A percentile compares a stretch with the other conserved stretches of the same genome.
Evolutionary conservation across 2,888 invertebrate genomes (phyloP).

Genomic region (Tricholauxania praeusta): DNA sequence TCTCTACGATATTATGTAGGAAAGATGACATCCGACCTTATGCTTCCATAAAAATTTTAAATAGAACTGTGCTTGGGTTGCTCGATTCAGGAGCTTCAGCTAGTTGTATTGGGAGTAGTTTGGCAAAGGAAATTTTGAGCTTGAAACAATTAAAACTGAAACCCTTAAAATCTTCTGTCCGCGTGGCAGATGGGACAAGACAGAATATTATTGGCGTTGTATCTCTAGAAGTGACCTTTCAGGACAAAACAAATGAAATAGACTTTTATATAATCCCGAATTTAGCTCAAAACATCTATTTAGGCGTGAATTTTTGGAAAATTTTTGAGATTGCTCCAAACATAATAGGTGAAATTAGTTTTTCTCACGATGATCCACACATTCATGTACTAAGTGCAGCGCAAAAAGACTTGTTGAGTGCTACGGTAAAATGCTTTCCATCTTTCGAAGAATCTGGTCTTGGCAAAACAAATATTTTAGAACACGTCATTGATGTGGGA

Average conservation of each 20-base stretch:
- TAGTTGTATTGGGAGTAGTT: not conserved
- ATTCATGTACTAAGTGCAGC: not conserved
- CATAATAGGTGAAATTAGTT: too few relatives aligned
- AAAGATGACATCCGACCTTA: constrained; percentile 2
- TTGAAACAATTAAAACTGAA: not conserved
- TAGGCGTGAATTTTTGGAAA: too few relatives aligned
- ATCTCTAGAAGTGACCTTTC: not conserved
- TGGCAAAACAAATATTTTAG: constrained; percentile 40
- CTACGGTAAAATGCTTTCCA: constrained; percentile 36
- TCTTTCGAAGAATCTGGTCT: constrained; percentile 39
- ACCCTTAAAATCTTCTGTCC: not conserved
- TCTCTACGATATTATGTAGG: not conserved
- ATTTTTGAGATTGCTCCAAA: too few relatives aligned
- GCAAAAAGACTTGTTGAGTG: constrained; percentile 7
- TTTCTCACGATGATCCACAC: not conserved
- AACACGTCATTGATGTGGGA: constrained; percentile 43
- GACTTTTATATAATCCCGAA: too few relatives aligned
- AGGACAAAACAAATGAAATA: too few relatives aligned
- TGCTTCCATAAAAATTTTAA: not conserved
- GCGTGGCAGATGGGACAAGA: not conserved
- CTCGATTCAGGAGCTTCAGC: constrained; percentile 12
- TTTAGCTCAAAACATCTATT: too few relatives aligned
- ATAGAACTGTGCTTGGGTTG: not conserved
- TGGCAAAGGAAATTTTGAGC: constrained; percentile 1
- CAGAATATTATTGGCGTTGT: constrained; percentile 1